A percentile compares a stretch with the other conserved stretches of the same genome.
Evolutionary conservation across 2,797 vertebrate species (phyloP).

Genomic region (Syngnathus acus): DNA sequence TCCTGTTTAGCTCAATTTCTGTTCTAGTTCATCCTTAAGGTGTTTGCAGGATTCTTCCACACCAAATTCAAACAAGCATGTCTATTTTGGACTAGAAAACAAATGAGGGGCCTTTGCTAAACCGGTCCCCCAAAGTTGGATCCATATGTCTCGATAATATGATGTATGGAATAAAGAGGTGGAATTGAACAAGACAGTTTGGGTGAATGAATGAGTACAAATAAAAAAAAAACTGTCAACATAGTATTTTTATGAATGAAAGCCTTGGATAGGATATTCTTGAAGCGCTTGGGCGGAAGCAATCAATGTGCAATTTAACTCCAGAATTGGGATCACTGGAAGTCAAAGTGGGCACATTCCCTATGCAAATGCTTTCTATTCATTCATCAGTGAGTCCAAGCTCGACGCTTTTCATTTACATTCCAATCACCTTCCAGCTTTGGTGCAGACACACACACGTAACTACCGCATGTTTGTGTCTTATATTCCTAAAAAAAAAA

Average conservation of each 20-base stretch:
- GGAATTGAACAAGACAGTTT: not conserved
- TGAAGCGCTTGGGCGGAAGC: not conserved
- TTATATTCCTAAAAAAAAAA: slow-evolving; percentile 10
- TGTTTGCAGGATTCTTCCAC: not conserved
- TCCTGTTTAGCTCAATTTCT: no score
- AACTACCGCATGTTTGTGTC: not conserved
- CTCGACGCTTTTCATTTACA: slow-evolving; percentile 42
- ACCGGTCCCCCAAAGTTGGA: not conserved
- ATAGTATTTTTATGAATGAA: not conserved
- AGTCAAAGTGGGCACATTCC: not conserved
- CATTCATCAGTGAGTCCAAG: slow-evolving; percentile 19
- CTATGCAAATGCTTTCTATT: not conserved
- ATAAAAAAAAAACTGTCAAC: not conserved
- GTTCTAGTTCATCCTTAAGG: no score
- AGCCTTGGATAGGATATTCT: not conserved
- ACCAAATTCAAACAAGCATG: slow-evolving; percentile 9
- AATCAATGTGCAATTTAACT: not conserved
- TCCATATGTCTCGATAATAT: not conserved
- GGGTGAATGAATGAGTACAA: not conserved
- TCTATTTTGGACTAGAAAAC: not conserved
- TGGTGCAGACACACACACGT: slow-evolving; percentile 24
- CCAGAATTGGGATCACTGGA: not conserved
- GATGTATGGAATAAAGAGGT: not conserved
- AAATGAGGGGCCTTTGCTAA: not conserved
- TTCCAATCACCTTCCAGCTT: slow-evolving; percentile 42